Base-by-base conservation (phyloP, 1,140 invertebrate species). In the Ostrea edulis region DNA sequence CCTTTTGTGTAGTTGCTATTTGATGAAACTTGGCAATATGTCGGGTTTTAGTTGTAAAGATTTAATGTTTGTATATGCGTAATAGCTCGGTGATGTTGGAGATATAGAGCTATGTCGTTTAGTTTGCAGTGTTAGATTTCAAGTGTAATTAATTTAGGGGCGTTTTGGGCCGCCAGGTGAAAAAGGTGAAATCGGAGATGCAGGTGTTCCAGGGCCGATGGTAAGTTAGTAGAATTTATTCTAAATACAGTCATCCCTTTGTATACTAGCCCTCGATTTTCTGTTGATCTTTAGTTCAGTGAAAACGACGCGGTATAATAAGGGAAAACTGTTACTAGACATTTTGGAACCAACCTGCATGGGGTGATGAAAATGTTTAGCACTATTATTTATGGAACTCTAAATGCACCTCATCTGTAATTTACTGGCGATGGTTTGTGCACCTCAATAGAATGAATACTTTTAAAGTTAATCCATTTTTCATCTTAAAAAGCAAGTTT, bases 191-290 rank as follows among this genome's bases (percentile, higher is more conserved):
- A 25, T 86, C 17, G 89, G 89, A 4, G 52, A 77, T 52, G 83
- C 71, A 68, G 91, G 91, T 81, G 82, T 88, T 82, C 35, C 77
- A 22, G 91, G 91, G n/a, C 87, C 86, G n/a, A 87, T 88, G 90
- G 91, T 92, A 87, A 92, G 91, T 88, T 29, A 35, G 20, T n/a
- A 55, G 14, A 8, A n/a, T 62, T 62, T 62, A n/a, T 20, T 62
- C 35, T 44, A 44, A n/a, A 17, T 62, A 20, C 55, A 20, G 55
- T 62, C 14, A 17, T 7, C 17, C 55, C 55, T 62, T 8, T 7
- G 7, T 62, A n/a, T n/a, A 62, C n/a, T n/a, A 20, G 14, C 55
- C 17, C n/a, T 62, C 55, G n/a, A 20, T 20, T 20, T 62, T 62
- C 20, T 62, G 55, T 62, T 17, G 7, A 62, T 5, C 35, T 44